These are phyloP conservation scores for Globodera ellingtonae DNA, from an alignment of 1,140 invertebrate species.

Conservation along the genomic window DNA sequence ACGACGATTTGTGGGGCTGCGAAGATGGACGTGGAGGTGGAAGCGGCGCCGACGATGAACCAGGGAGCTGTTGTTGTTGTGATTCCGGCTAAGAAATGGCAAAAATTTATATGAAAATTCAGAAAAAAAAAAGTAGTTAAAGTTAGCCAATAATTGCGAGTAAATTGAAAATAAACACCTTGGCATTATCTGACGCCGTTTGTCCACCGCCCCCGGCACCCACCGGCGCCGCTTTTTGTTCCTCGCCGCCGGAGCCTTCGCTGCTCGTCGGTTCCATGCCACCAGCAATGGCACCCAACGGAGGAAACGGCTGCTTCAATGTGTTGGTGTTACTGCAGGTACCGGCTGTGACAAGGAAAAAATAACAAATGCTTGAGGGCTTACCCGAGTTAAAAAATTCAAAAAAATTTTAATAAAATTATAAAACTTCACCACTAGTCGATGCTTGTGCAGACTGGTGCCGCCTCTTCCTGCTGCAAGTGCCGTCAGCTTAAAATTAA, in stretches of 20 bases:
- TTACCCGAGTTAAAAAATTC: too few relatives aligned
- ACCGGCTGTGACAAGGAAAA: not conserved
- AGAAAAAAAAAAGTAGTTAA: not conserved
- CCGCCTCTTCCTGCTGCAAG: not conserved
- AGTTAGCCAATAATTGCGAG: too few relatives aligned
- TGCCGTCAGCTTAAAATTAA: not conserved
- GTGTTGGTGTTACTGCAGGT: not conserved
- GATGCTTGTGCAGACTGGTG: conserved; percentile 1
- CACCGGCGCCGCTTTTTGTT: not conserved
- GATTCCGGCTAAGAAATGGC: not conserved
- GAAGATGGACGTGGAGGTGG: not conserved
- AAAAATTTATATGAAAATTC: not conserved
- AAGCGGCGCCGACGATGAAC: not conserved
- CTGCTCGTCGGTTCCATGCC: not conserved
- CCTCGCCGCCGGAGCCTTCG: conserved; percentile 4
- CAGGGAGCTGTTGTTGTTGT: too few relatives aligned
- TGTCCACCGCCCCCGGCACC: not conserved
- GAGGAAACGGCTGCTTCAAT: not conserved
- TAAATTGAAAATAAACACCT: too few relatives aligned
- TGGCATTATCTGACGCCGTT: not conserved
- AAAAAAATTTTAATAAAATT: not conserved
- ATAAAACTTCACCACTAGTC: not conserved
- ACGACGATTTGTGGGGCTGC: not conserved
- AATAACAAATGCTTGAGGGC: too few relatives aligned
- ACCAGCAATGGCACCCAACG: not conserved